Base-by-base conservation (phyloP, 1,140 invertebrate species). In the Cotesia chilonis region DNA sequence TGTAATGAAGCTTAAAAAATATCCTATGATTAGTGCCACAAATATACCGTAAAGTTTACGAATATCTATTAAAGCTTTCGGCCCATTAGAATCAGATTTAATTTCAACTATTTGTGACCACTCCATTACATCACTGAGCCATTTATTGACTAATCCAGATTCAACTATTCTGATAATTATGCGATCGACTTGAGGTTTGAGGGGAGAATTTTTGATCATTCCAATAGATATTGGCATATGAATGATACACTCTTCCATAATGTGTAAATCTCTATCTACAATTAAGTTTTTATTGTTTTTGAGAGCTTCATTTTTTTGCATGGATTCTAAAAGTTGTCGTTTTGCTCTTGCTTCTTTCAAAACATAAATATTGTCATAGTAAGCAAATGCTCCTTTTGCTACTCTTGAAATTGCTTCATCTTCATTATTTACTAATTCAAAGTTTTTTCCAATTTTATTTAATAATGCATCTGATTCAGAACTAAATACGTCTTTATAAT, bases 161-260 rank as follows among this genome's bases (percentile, higher is more conserved):
- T 95, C 93, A 0, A 92, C 87, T 20, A 94, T 88, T 71, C 89
- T 85, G 74, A 89, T 84, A 36, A 95, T 84, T 71, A 92, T 89
- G 75, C 87, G 85, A 82, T 95, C 92, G 20, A 93, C 89, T 67
- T 89, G 83, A 1, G 89, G 88, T 77, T 94, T 94, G 0, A 95
- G 81, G 4, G 94, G 92, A 1, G 93, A 94, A 83, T 94, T 94
- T 78, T 92, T 94, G 78, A 94, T 91, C 77, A 95, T 87, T 2
- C 92, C 94, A 70, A 95, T 85, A 3, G 93, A 93, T 57, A 95
- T 90, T 0, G 94, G 94, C 89, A 94, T 93, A 72, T 93, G 90
- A 20, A 95, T 90, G 2, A 93, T 89, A 83, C 94, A 95, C 71
- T 94, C 91, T 38, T 87, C 83, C 94, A 95, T 95, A 17, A 95